Percentiles rank a stretch among this genome's conserved stretches.
These are phyloP conservation scores for Lipotes vexillifer DNA, from an alignment of 2,113 vertebrate species.

Conservation along the genomic window DNA sequence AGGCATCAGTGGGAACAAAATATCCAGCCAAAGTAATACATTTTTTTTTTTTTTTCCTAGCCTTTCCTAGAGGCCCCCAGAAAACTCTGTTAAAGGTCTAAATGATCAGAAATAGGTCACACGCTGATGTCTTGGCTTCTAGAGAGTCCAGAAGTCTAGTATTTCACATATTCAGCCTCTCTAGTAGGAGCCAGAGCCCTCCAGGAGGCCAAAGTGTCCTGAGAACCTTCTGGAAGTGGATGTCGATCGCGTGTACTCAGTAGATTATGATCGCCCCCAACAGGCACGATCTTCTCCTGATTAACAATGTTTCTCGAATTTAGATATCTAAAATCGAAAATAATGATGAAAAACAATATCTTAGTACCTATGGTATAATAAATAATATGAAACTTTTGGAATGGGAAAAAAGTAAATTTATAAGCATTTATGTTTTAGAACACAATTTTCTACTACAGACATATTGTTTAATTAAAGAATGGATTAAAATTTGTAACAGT, in stretches of 20 bases:
- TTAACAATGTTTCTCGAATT: not conserved
- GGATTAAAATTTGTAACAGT: not conserved
- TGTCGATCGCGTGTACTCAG: fast-evolving
- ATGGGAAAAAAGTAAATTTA: not conserved
- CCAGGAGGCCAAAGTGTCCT: too few relatives aligned
- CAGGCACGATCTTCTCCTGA: not conserved
- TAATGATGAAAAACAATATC: not conserved
- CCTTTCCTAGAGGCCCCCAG: not conserved
- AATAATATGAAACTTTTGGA: not conserved
- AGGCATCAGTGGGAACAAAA: not conserved
- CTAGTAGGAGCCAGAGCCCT: fast-evolving
- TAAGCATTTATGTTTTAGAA: not conserved
- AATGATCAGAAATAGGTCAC: not conserved
- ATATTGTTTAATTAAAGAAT: not conserved
- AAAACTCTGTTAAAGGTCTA: not conserved
- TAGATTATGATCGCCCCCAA: fast-evolving
- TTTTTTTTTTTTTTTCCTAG: not conserved
- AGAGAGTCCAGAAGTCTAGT: not conserved
- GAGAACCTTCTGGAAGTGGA: not conserved
- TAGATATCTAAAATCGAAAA: not conserved
- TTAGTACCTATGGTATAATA: not conserved
- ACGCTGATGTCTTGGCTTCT: not conserved
- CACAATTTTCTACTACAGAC: not conserved
- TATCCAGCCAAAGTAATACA: too few relatives aligned
- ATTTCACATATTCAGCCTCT: too few relatives aligned